Base-by-base conservation (phyloP, 2,113 vertebrate genomes). In the Alethe castanea region DNA sequence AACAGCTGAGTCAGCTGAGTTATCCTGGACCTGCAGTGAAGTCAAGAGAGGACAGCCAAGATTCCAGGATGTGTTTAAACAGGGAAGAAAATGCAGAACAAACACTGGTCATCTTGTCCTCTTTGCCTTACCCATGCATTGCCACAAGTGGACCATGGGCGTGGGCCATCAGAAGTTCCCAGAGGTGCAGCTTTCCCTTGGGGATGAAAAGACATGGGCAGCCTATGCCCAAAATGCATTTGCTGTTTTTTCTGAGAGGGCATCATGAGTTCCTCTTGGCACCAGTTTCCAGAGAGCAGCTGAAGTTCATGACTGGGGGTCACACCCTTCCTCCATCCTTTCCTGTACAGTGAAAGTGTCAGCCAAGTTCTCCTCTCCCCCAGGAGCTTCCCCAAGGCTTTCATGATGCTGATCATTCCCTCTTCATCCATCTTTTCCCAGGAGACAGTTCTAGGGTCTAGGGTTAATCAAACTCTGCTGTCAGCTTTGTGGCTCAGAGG, bases 381-480 rank as follows among this genome's bases (percentile, higher is more conserved):
- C 9, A 47, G 1, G 19, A 0, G 1, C 29, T 70, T 86, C 25
- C 35, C 69, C 60, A 38, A 47, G 29, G 66, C 4, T 83, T 92
- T 85, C 50, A 36, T 77, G 47, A 44, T 72, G 62, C 24, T 84
- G 48, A 59, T 66, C 54, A 76, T 76, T 95, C 62, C 50, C 38
- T 77, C 56, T 60, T 80, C 15, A 29, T 54, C 5, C 15, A 59
- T 69, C 15, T 92, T 69, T 79, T 59, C 90, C 65, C 79, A 52
- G 42, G 70, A 90, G 90, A 90, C 77, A 66, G 35, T 35, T 35
- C 35, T 0, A 1, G 15, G 62, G 71, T 82, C 74, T 42, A 70
- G 59, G 81, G 81, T 95, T 95, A 94, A 87, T 77, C 36, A 87
- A 95, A 88, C 62, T 79, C 48, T 70, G 20, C 53, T 48, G 40